phyloP scores from a whole-genome alignment of 2,797 vertebrate genomes.

The Sebastes iracundus region DNA sequence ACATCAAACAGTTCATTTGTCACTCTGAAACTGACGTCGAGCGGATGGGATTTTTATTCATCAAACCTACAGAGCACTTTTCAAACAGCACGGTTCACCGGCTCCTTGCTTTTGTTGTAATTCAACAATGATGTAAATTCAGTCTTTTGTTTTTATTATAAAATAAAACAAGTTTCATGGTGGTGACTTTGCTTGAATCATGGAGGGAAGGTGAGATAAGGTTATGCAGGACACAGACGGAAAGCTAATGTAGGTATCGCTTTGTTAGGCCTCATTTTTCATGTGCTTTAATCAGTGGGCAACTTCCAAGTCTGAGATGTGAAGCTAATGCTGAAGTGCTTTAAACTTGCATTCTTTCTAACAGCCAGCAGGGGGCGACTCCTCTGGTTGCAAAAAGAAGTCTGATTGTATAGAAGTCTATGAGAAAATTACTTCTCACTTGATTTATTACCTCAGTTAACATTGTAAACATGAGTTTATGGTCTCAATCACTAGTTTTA shows the following conservation, averaged over 20 bases:
- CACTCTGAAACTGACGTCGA: conserved; percentile 39
- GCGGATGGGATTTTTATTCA: conserved; percentile 50
- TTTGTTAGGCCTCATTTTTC: background rate
- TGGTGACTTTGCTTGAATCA: conserved; percentile 12
- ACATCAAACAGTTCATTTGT: conserved; percentile 65
- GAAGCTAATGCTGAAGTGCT: accelerated
- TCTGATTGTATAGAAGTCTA: too few relatives aligned
- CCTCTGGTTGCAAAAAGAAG: too few relatives aligned
- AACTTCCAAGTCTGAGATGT: accelerated
- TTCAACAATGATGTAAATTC: conserved; percentile 35
- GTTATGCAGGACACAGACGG: background rate
- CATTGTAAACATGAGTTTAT: too few relatives aligned
- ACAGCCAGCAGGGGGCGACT: too few relatives aligned
- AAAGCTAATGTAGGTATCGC: background rate
- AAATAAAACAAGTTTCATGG: conserved; percentile 22
- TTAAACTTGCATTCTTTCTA: too few relatives aligned
- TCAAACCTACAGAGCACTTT: conserved; percentile 50
- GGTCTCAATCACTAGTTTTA: too few relatives aligned
- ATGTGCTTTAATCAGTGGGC: too few relatives aligned
- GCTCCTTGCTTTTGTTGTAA: conserved; percentile 33
- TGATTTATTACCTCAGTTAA: too few relatives aligned
- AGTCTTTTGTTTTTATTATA: conserved; percentile 36
- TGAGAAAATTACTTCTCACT: too few relatives aligned
- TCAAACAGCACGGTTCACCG: conserved; percentile 42
- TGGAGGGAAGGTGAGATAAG: conserved; percentile 10